A percentile compares a stretch with the other conserved stretches of the same genome.
phyloP scores from a whole-genome alignment of 2,113 vertebrate genomes.

The Ciconia boyciana region DNA sequence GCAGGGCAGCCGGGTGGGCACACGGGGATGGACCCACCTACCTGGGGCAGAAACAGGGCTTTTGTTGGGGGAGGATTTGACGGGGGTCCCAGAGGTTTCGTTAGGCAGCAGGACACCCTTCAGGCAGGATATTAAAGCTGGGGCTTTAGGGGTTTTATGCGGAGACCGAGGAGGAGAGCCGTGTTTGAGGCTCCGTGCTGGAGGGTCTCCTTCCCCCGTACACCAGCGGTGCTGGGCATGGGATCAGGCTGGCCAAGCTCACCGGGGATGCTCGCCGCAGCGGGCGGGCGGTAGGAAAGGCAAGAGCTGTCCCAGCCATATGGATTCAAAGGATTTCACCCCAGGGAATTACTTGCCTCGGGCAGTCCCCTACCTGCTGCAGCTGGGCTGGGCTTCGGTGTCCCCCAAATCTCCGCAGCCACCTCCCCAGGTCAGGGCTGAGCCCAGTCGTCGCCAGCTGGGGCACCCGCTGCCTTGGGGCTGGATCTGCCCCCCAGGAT shows the following conservation, averaged over 20 bases:
- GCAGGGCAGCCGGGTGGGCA: background rate
- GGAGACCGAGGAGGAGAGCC: background rate
- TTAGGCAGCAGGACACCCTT: background rate
- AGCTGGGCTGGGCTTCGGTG: fast-evolving
- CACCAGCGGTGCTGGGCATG: fast-evolving
- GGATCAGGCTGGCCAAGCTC: background rate
- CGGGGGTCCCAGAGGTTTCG: background rate
- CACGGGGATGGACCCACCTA: background rate
- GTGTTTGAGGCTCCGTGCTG: fast-evolving
- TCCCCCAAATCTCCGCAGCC: background rate
- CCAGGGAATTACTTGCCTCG: fast-evolving
- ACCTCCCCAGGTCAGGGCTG: background rate
- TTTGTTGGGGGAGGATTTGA: background rate
- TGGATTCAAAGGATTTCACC: background rate
- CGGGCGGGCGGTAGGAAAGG: background rate
- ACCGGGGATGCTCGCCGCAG: fast-evolving
- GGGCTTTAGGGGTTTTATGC: background rate
- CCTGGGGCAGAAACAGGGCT: background rate
- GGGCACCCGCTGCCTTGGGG: background rate
- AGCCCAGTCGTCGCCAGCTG: fast-evolving
- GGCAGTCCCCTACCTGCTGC: background rate
- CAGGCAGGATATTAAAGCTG: background rate
- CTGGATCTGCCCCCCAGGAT: background rate
- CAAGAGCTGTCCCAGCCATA: background rate
- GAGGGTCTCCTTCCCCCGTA: background rate